Conservation (phyloP, 1,140 invertebrate species). For the Galleria mellonella region DNA sequence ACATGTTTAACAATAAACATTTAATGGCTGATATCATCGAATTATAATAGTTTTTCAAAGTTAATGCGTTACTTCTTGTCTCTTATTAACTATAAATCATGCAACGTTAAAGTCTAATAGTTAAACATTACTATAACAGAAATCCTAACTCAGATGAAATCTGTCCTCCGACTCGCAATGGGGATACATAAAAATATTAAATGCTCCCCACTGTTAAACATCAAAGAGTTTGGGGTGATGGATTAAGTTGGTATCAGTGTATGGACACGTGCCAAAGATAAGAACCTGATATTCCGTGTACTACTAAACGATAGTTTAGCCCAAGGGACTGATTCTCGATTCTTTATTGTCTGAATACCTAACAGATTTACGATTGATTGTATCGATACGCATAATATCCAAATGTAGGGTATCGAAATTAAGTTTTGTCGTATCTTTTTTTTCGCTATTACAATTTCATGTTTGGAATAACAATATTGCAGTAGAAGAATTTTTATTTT, state of each 20-base stretch:
- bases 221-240: conserved; percentile 61
- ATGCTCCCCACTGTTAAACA: conserved; percentile 32
- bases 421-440: conserved; percentile 1
- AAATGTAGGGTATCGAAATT: conserved; percentile 3
- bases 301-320: conserved; percentile 48
- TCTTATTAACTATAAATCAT: no score
- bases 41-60: no score
- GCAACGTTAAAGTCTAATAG: no score
- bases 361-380: conserved; percentile 3
- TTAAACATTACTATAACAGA: no score
- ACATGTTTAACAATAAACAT: no score
- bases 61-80: no score
- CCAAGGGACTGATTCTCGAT: conserved; percentile 28
- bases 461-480: neutral
- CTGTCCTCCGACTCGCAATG: neutral
- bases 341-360: conserved; percentile 16
- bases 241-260: conserved; percentile 44
- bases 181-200: conserved; percentile 9
- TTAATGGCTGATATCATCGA: no score
- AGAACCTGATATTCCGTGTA: conserved; percentile 33
- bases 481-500: no score
- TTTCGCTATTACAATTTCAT: neutral
- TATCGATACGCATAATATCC: neutral
- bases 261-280: conserved; percentile 46
- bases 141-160: no score